Conservation (phyloP, 2,113 vertebrate species). For the Python bivittatus region DNA sequence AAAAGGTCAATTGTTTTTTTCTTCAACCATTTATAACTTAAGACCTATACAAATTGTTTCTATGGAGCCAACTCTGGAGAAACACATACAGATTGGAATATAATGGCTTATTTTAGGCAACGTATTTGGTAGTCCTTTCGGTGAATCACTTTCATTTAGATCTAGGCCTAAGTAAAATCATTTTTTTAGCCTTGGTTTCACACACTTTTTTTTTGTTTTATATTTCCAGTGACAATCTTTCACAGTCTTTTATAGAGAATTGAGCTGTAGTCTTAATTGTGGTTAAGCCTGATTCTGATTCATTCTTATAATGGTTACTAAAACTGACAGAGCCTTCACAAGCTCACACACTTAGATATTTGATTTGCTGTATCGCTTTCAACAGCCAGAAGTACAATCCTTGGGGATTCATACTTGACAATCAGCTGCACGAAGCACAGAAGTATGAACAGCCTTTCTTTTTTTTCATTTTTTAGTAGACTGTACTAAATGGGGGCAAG, state of each 20-base stretch:
- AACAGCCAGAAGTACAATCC: not conserved
- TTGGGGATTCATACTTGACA: not conserved
- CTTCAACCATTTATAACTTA: not conserved
- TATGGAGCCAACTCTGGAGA: not conserved
- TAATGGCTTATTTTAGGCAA: not conserved
- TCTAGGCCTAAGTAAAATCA: not conserved
- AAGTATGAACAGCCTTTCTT: not conserved
- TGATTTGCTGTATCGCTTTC: not conserved
- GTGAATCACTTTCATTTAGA: not conserved
- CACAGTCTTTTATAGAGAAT: not conserved
- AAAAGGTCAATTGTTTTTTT: not conserved
- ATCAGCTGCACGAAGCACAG: not conserved
- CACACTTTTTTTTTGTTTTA: not conserved
- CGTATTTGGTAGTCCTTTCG: not conserved
- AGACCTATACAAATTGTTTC: not conserved
- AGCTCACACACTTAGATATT: not conserved
- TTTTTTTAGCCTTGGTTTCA: not conserved
- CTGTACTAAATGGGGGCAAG: not conserved
- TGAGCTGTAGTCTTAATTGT: not conserved
- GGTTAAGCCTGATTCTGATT: not conserved
- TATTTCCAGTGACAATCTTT: not conserved
- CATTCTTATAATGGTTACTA: not conserved
- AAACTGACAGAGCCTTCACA: not conserved
- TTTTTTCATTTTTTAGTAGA: not conserved
- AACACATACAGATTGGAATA: not conserved